Percentiles rank a stretch among this genome's conserved stretches.
Evolutionary conservation across 1,140 invertebrate species (phyloP).

Genomic region (Rhyzopertha dominica): DNA sequence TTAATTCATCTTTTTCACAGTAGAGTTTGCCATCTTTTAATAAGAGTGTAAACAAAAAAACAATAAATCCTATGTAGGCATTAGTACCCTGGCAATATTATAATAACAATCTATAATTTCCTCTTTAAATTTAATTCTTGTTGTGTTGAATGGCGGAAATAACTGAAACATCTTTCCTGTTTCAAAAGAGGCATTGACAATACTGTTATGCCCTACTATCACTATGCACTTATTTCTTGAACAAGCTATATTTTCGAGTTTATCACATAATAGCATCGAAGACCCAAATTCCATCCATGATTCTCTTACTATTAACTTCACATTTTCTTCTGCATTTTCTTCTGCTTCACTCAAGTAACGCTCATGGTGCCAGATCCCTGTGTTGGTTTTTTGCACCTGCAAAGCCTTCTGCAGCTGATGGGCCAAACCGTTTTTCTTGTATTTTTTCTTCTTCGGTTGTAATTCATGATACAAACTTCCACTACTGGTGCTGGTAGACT

Average conservation of each 20-base stretch:
- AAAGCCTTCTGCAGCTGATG: constrained; percentile 20
- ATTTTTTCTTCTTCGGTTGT: constrained; percentile 14
- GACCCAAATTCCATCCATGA: constrained; percentile 14
- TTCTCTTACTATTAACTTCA: constrained; percentile 11
- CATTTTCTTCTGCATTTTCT: constrained; percentile 4
- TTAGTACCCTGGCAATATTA: no score
- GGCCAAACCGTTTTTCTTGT: constrained; percentile 22
- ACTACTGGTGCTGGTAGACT: no score
- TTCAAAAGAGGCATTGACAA: constrained; percentile 7
- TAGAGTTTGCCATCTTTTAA: no score
- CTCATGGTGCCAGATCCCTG: constrained; percentile 27
- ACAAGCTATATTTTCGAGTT: constrained; percentile 13
- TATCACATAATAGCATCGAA: constrained; percentile 8
- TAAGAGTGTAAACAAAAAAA: no score
- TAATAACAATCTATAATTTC: no score
- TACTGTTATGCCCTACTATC: not conserved
- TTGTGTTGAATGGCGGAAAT: constrained; percentile 15
- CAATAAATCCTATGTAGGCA: no score
- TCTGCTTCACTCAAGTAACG: constrained; percentile 18
- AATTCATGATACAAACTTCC: constrained; percentile 7
- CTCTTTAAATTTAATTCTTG: no score
- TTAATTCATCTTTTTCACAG: no score
- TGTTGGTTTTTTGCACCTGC: constrained; percentile 14
- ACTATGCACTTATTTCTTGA: constrained; percentile 4
- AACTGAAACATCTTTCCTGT: constrained; percentile 6